phyloP scores from a whole-genome alignment of 2,113 vertebrate species.

The Alouatta palliata region DNA sequence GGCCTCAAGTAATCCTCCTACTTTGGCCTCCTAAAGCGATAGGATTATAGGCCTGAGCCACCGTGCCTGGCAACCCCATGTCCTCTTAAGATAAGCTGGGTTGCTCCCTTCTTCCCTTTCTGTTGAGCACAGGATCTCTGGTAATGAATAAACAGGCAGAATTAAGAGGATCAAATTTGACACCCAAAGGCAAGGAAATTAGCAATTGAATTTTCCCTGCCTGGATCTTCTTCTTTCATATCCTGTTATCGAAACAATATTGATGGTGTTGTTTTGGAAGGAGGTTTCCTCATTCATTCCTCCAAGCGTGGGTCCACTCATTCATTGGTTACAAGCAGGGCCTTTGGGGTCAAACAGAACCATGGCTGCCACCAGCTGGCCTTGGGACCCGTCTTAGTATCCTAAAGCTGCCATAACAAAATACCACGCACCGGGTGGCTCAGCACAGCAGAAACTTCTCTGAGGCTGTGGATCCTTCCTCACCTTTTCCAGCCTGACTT shows the following conservation, averaged over 20 bases:
- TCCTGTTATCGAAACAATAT: background rate
- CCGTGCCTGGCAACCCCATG: no score
- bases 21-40: no score
- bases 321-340: background rate
- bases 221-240: background rate
- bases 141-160: background rate
- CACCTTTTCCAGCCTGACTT: background rate
- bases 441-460: background rate
- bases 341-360: background rate
- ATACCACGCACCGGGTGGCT: background rate
- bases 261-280: background rate
- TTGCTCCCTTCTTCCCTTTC: background rate
- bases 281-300: background rate
- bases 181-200: background rate
- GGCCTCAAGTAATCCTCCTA: no score
- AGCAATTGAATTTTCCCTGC: background rate
- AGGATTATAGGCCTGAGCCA: no score
- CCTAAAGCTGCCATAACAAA: background rate
- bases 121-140: background rate
- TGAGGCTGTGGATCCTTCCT: background rate
- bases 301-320: background rate
- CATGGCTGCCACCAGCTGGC: background rate
- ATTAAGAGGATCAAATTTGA: background rate
- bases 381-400: background rate
- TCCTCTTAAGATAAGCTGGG: background rate